Base-by-base conservation (phyloP, 2,797 vertebrate species). In the Argya squamiceps region DNA sequence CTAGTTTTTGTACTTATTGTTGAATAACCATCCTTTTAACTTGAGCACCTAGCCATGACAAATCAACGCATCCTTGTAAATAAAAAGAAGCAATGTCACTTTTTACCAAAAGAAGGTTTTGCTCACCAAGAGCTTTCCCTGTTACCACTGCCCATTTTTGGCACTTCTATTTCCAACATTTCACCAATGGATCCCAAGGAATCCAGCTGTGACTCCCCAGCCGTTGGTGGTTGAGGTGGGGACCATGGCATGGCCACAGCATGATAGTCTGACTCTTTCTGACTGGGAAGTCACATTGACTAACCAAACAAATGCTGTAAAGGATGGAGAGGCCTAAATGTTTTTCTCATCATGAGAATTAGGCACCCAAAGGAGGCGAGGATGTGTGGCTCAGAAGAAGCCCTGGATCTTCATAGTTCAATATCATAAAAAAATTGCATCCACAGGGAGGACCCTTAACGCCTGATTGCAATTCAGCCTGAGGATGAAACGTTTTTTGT, bases 181-280 rank as follows among this genome's bases (percentile, higher is more conserved):
- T 81, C 56, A 65, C 14, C 0, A 0, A 6, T 41, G 32, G 29
- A 68, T 78, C 11, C 20, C 17, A 10, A 34, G 56, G 19, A 83
- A 81, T 43, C 9, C 55, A 69, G 5, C 22, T 62, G 68, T 68
- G 55, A 29, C 18, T 76, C 21, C 24, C 20, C 11, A 58, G 29
- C 22, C 74, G 13, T 19, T 75, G 49, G 5, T 50, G 39, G 27
- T 6, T 39, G 34, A 62, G 23, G 7, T 60, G 46, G 15, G 29
- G 24, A 46, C 43, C 4, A 11, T n/a, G 44, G 11, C 34, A 26
- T 20, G 50, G 20, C 21, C 47, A 34, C 36, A 70, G 22, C 9
- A 26, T 17, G 29, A n/a, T 0, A 1, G 5, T 58, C 41, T 73
- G 39, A 53, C 62, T 88, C 30, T 27, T 68, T 65, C 46, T 69